Evolutionary conservation across 2,888 invertebrate species (phyloP).

Genomic region (Cryptocephalus primarius): DNA sequence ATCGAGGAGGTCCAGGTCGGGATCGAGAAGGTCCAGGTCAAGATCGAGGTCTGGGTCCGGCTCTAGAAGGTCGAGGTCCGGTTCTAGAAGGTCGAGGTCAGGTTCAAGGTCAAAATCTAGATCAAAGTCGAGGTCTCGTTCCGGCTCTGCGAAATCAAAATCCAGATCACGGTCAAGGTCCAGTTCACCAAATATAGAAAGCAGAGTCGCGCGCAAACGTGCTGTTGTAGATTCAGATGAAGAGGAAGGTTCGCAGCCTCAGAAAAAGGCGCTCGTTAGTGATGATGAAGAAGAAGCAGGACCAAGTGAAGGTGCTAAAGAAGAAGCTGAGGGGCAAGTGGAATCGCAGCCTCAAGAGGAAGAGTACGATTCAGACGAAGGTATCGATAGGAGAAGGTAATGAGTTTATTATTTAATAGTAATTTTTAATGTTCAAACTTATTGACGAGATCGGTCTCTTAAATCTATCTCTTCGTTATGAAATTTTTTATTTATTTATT

Average conservation of each 20-base stretch:
- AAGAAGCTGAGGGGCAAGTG: conserved; percentile 17
- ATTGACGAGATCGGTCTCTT: no score
- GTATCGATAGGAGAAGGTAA: conserved; percentile 30
- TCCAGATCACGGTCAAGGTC: conserved; percentile 24
- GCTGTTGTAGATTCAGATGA: conserved; percentile 48
- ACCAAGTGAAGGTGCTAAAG: conserved; percentile 27
- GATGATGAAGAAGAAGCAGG: conserved; percentile 47
- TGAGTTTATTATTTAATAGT: conserved; percentile 4
- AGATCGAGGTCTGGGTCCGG: conserved; percentile 22
- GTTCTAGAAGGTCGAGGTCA: conserved; percentile 23
- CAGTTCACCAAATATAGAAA: background rate
- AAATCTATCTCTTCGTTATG: no score
- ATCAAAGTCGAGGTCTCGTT: conserved; percentile 16
- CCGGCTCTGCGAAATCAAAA: conserved; percentile 17
- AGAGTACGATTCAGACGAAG: conserved; percentile 52
- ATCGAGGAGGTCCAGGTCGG: conserved; percentile 9
- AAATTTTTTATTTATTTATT: no score
- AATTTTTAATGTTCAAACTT: no score
- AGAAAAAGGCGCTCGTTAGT: conserved; percentile 39
- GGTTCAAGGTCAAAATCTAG: conserved; percentile 21
- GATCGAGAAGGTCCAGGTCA: conserved; percentile 12
- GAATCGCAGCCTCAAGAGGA: conserved; percentile 30
- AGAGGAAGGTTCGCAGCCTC: conserved; percentile 19
- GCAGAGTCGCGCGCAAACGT: conserved; percentile 21
- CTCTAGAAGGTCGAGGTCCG: conserved; percentile 19